Conservation (phyloP, 2,888 invertebrate genomes). For the Scaptomyza polygonia region DNA sequence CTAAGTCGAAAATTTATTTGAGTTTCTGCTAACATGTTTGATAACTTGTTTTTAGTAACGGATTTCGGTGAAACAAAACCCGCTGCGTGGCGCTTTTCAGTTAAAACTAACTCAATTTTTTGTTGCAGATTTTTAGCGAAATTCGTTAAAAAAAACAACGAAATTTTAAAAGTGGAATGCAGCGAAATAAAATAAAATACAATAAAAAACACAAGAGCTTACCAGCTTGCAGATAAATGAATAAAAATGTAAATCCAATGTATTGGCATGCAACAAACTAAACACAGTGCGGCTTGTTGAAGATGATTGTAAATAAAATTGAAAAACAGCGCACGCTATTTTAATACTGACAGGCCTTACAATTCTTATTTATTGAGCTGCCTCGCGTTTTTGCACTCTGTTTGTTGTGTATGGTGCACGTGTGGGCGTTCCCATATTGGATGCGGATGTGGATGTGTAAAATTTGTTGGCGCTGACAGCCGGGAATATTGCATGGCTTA, state of each 20-base stretch:
- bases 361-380: constrained; percentile 53
- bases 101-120: constrained; percentile 53
- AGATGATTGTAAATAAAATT: constrained; percentile 51
- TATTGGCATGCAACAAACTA: constrained; percentile 17
- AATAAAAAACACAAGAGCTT: constrained; percentile 6
- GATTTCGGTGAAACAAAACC: constrained; percentile 15
- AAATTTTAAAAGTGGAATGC: neutral
- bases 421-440: constrained; percentile 32
- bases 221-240: constrained; percentile 20
- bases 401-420: constrained; percentile 9
- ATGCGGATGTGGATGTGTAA: constrained; percentile 26
- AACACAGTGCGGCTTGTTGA: constrained; percentile 14
- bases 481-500: constrained; percentile 26
- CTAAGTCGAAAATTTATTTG: neutral
- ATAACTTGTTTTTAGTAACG: neutral
- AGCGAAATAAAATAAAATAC: constrained; percentile 10
- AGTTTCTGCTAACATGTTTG: neutral
- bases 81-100: constrained; percentile 36
- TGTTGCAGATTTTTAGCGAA: constrained; percentile 34
- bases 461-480: constrained; percentile 41
- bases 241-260: constrained; percentile 18
- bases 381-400: constrained; percentile 15
- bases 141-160: constrained; percentile 45
- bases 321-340: constrained; percentile 46
- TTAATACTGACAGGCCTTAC: constrained; percentile 34